A percentile compares a stretch with the other conserved stretches of the same genome.
Evolutionary conservation across 2,888 invertebrate species (phyloP).

Genomic region (Neoascia interrupta): DNA sequence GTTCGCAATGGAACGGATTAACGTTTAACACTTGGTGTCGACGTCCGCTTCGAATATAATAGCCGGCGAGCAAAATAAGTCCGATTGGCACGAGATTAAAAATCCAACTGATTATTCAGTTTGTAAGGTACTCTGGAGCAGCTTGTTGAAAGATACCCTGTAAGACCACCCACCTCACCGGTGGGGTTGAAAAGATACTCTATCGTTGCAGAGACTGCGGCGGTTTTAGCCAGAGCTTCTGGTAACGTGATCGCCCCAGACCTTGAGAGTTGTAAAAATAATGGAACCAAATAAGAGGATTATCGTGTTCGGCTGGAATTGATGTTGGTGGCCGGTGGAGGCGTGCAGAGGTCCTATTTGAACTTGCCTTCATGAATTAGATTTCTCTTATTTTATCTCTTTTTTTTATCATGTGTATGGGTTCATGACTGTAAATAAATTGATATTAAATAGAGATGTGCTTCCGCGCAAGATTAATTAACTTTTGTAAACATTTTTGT

Average conservation of each 20-base stretch:
- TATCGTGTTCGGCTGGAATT: constrained; percentile 29
- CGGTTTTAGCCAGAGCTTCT: background rate
- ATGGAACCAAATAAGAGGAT: constrained; percentile 21
- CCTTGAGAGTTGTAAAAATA: constrained; percentile 17
- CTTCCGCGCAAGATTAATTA: constrained; percentile 54
- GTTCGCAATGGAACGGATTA: background rate
- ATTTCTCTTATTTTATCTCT: background rate
- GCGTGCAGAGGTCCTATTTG: background rate
- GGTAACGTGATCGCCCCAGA: constrained; percentile 13
- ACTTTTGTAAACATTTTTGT: constrained; percentile 48
- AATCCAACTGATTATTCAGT: constrained; percentile 52
- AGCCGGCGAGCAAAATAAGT: constrained; percentile 18
- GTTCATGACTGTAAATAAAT: constrained; percentile 12
- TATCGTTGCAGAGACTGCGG: too few species aligned
- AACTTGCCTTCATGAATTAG: constrained; percentile 5
- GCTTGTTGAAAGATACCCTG: constrained; percentile 18
- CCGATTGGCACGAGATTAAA: constrained; percentile 55
- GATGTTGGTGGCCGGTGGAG: background rate
- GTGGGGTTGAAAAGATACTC: constrained; percentile 20
- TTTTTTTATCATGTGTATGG: background rate
- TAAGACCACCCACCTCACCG: constrained; percentile 13
- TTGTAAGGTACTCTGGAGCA: constrained; percentile 23
- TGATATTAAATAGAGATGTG: constrained; percentile 42
- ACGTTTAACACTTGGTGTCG: background rate
- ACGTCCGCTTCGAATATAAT: background rate